Evolutionary conservation across 1,140 invertebrate genomes (phyloP), one percentile per base, ranked within the genome.

Genomic region (Mya arenaria): DNA sequence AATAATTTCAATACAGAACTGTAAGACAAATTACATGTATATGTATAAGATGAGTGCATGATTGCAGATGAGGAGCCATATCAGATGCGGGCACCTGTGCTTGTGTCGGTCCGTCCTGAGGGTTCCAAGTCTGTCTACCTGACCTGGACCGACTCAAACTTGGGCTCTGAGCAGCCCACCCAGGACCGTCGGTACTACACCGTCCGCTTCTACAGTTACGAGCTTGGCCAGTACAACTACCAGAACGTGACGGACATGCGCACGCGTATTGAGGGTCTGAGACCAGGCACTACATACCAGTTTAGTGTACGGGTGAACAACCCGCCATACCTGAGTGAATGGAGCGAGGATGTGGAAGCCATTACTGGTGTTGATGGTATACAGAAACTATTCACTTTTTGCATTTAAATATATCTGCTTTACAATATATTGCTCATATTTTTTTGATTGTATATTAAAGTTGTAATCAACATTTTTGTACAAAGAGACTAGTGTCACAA

Each of bases 291-390:
- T n/a, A 52, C 56, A n/a, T 80, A 80, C 30, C 13, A 58, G 25
- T 80, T 80, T 71, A 62, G 32, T 44, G 55, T 80, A 28, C 77
- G 77, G 39, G 77, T 80, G 17, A 80, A 80, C 62, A 56, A 80
- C 48, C 77, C 77, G 32, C 77, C 77, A 34, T 80, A 71, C 55
- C 77, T 80, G 4, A 69, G 65, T 69, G 65, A 80, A 44, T 80
- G 77, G 77, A 80, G 77, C 36, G 77, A 80, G 17, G 55, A 60
- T 23, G 56, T 39, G 10, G 17, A 52, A 23, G 48, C 48, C 25
- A 52, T 23, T n/a, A 52, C 48, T n/a, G n/a, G n/a, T n/a, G n/a
- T n/a, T n/a, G n/a, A n/a, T n/a, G n/a, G n/a, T n/a, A n/a, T n/a
- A n/a, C n/a, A n/a, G n/a, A n/a, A n/a, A n/a, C n/a, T n/a, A n/a